phyloP scores from a whole-genome alignment of 2,113 vertebrate genomes.

The Anoura caudifer region DNA sequence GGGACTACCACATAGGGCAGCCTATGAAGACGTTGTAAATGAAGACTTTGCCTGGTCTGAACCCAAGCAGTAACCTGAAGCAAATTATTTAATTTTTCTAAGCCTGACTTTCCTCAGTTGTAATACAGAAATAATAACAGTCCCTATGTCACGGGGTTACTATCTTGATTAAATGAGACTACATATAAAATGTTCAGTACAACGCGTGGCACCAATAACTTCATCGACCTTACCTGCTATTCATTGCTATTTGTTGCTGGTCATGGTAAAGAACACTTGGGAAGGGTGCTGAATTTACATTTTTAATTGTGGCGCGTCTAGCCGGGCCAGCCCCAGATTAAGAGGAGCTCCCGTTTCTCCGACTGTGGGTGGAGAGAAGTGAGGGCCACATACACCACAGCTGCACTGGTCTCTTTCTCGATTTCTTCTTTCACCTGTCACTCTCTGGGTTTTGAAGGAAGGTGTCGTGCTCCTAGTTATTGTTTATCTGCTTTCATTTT shows the following conservation, averaged over 20 bases:
- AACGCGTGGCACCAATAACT: not conserved
- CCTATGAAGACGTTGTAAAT: not conserved
- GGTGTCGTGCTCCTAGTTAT: not conserved
- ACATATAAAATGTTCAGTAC: not conserved
- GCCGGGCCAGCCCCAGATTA: not conserved
- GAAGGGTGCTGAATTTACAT: not conserved
- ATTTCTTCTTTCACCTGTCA: not conserved
- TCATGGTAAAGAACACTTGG: not conserved
- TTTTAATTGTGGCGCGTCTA: not conserved
- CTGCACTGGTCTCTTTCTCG: not conserved
- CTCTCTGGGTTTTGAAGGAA: not conserved
- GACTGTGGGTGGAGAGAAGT: not conserved
- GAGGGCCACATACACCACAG: not conserved
- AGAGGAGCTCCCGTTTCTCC: not conserved
- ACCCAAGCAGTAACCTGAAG: not conserved
- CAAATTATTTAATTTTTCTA: not conserved
- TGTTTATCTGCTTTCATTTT: slow-evolving; percentile 47
- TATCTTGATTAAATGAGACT: not conserved
- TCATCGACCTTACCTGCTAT: not conserved
- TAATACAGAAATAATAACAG: not conserved
- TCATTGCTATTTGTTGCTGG: not conserved
- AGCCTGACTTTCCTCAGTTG: not conserved
- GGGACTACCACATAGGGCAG: not conserved
- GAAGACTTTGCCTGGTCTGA: not conserved
- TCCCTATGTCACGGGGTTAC: not conserved